phyloP scores from a whole-genome alignment of 2,888 invertebrate genomes.

The Trachelus troglodyta region DNA sequence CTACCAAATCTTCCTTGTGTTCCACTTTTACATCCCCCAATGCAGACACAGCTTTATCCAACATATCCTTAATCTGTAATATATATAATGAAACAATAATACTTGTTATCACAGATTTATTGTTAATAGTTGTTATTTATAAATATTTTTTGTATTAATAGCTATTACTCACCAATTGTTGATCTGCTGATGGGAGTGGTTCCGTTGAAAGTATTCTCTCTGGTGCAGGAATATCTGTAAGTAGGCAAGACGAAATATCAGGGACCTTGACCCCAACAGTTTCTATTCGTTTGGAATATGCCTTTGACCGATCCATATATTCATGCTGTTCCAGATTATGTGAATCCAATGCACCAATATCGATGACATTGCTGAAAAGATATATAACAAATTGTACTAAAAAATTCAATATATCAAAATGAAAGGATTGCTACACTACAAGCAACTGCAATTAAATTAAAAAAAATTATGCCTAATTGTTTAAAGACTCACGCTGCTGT shows the following conservation, averaged over 20 bases:
- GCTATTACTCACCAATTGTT: constrained; percentile 74
- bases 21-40: constrained; percentile 85
- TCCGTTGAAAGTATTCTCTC: constrained; percentile 76
- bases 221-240: constrained; percentile 81
- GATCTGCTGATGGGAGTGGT: constrained; percentile 73
- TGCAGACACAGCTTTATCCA: constrained; percentile 78
- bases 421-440: not conserved
- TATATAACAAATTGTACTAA: not conserved
- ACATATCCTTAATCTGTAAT: constrained; percentile 77
- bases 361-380: constrained; percentile 85
- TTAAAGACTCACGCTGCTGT: constrained; percentile 81
- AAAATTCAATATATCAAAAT: not conserved
- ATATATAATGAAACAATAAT: constrained; percentile 22
- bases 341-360: constrained; percentile 91
- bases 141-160: not conserved
- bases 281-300: constrained; percentile 62
- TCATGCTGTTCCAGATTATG: constrained; percentile 91
- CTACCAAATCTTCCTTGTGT: constrained; percentile 90
- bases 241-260: constrained; percentile 68
- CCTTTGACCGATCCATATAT: constrained; percentile 75
- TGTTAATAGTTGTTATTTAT: not conserved
- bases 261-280: constrained; percentile 65
- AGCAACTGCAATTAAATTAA: constrained; percentile 2
- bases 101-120: not conserved
- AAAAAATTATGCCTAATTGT: constrained; percentile 20